phyloP scores from a whole-genome alignment of 2,113 vertebrate genomes.

The Clupea harengus region DNA sequence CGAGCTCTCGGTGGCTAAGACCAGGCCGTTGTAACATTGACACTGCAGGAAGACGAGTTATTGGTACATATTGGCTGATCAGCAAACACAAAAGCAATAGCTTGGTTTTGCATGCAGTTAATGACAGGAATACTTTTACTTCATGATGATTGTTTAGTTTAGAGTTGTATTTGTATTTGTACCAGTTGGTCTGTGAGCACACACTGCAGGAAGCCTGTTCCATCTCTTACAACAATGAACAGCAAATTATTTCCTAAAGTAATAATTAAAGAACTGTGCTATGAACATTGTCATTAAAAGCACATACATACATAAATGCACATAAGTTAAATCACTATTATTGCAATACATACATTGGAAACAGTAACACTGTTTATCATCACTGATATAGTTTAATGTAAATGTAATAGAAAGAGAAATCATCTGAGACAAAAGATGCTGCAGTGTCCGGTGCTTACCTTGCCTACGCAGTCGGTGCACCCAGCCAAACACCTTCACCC shows the following conservation, averaged over 20 bases:
- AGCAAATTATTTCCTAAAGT: conserved; percentile 91
- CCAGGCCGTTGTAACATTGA: conserved; percentile 88
- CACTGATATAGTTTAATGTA: no score
- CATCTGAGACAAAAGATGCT: no score
- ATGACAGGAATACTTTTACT: no score
- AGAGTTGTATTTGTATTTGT: conserved; percentile 36
- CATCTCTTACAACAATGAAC: conserved; percentile 91
- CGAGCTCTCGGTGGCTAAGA: conserved; percentile 91
- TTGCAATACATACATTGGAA: no score
- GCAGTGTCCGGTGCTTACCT: conserved; percentile 71
- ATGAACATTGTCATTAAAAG: not conserved
- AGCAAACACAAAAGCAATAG: no score
- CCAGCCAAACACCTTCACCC: conserved; percentile 96
- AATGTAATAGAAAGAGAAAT: no score
- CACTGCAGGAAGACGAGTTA: conserved; percentile 70
- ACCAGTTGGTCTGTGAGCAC: conserved; percentile 92
- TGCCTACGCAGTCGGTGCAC: conserved; percentile 89
- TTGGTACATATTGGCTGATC: no score
- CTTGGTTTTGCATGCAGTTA: no score
- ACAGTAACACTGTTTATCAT: no score
- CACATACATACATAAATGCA: not conserved
- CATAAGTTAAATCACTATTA: not conserved
- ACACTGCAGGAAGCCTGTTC: conserved; percentile 91
- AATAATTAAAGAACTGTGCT: not conserved
- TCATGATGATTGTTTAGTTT: not conserved